phyloP scores from a whole-genome alignment of 2,797 vertebrate species.

The Halcyon leucocephala region DNA sequence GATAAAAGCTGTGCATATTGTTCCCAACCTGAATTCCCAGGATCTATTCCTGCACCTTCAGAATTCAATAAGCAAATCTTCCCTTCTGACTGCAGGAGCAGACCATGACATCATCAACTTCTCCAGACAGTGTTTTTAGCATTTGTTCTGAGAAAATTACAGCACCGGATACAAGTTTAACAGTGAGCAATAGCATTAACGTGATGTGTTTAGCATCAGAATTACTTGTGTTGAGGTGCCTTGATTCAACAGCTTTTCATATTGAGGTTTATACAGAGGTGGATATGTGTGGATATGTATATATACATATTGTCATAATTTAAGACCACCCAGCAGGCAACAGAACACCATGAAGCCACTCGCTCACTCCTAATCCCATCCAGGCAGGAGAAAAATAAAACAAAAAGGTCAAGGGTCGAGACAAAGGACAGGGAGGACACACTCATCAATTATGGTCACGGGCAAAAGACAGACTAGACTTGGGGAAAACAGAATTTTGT shows the following conservation, averaged over 20 bases:
- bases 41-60: neutral
- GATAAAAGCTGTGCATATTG: neutral
- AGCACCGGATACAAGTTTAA: neutral
- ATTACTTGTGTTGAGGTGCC: neutral
- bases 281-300: no score
- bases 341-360: no score
- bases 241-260: neutral
- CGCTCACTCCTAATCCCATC: no score
- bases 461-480: no score
- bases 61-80: neutral
- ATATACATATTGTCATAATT: no score
- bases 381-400: no score
- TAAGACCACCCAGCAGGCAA: no score
- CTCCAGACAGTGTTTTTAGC: neutral
- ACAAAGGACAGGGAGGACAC: no score
- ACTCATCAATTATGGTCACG: no score
- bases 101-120: neutral
- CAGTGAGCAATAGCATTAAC: neutral
- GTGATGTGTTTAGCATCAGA: neutral
- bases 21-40: neutral
- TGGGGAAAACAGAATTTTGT: no score
- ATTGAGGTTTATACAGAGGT: neutral
- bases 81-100: neutral
- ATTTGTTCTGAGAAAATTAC: neutral
- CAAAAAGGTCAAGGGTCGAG: no score